These are phyloP conservation scores for Stictonetta naevosa DNA, from an alignment of 2,113 vertebrate genomes.

Conservation along the genomic window DNA sequence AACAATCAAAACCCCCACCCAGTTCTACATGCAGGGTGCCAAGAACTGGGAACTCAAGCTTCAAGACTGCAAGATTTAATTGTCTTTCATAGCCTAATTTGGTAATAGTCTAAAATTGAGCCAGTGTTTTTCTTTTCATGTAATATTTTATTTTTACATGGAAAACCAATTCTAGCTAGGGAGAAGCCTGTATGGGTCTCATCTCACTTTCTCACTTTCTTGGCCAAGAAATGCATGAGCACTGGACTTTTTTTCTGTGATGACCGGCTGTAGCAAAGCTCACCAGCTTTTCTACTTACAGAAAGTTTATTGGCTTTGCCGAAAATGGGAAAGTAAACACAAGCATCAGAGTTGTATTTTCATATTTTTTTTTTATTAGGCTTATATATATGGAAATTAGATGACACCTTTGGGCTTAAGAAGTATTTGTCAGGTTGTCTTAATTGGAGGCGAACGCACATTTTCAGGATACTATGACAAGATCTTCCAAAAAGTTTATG, in stretches of 20 bases:
- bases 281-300: neutral
- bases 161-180: neutral
- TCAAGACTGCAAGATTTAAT: neutral
- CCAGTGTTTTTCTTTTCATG: neutral
- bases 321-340: neutral
- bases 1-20: fast-evolving
- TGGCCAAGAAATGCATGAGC: fast-evolving
- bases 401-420: neutral
- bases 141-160: neutral
- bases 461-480: neutral
- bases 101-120: neutral
- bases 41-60: neutral
- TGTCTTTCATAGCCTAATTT: neutral
- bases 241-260: fast-evolving
- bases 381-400: neutral
- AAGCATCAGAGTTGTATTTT: neutral
- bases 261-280: no score
- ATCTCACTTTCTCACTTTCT: neutral
- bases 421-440: neutral
- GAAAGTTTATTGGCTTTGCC: neutral
- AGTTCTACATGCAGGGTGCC: neutral
- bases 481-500: neutral
- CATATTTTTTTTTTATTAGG: neutral
- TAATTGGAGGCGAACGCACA: neutral
- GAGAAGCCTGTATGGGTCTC: neutral